Percentiles rank a stretch among this genome's conserved stretches.
Evolutionary conservation across 2,113 vertebrate genomes (phyloP).

Genomic region (Sminthopsis crassicaudata): DNA sequence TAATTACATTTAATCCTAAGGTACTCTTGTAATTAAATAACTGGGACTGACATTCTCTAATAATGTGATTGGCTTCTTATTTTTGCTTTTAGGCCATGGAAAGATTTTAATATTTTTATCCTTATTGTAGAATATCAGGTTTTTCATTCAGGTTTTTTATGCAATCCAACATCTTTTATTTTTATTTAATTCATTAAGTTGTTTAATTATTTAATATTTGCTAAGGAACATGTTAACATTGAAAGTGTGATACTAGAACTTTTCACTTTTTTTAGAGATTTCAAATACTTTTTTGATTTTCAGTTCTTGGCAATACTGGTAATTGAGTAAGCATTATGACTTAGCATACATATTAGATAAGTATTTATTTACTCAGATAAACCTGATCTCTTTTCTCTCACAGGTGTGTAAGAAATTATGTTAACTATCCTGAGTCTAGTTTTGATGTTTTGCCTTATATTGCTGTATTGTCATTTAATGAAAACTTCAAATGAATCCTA

Average conservation of each 20-base stretch:
- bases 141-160: constrained; percentile 15
- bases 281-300: constrained; percentile 22
- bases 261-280: constrained; percentile 27
- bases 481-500: constrained; percentile 17
- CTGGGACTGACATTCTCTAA: constrained; percentile 3
- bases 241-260: constrained; percentile 37
- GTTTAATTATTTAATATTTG: constrained; percentile 47
- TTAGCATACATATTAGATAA: not conserved
- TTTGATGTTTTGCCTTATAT: constrained; percentile 26
- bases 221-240: constrained; percentile 37
- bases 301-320: constrained; percentile 24
- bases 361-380: constrained; percentile 24
- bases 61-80: not conserved
- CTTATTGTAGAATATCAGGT: not conserved
- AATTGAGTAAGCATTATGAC: constrained; percentile 49
- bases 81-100: constrained; percentile 37
- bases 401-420: not conserved
- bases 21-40: constrained; percentile 20
- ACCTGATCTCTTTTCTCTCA: not conserved
- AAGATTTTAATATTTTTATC: not conserved
- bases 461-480: not conserved
- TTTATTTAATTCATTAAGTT: constrained; percentile 19
- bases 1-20: constrained; percentile 42
- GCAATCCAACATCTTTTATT: constrained; percentile 35
- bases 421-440: not conserved